Evolutionary conservation across 2,113 vertebrate genomes (phyloP).

Genomic region (Oreocharis arfaki): DNA sequence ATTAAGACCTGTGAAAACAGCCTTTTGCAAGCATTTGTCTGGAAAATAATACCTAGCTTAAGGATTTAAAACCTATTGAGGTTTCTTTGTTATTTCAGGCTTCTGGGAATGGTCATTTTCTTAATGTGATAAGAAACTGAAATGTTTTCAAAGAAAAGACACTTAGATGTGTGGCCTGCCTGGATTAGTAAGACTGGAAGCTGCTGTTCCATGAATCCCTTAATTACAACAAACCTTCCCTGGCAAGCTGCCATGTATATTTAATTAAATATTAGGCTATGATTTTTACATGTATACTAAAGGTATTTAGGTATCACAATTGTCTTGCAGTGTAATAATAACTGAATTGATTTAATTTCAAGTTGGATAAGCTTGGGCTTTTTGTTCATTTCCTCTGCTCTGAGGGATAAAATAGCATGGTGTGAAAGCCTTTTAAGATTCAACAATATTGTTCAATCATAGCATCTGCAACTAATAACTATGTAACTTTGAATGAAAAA

Average conservation of each 20-base stretch:
- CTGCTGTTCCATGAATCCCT: background rate
- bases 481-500: slow-evolving; percentile 14
- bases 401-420: background rate
- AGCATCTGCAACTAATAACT: slow-evolving; percentile 54
- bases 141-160: slow-evolving; percentile 54
- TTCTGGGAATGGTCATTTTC: slow-evolving; percentile 54
- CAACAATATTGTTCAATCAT: background rate
- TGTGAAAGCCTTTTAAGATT: slow-evolving; percentile 43
- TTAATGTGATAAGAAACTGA: slow-evolving; percentile 53
- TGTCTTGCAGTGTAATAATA: background rate
- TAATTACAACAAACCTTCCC: background rate
- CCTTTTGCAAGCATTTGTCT: slow-evolving; percentile 15
- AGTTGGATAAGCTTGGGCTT: background rate
- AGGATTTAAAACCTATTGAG: background rate
- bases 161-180: background rate
- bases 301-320: background rate
- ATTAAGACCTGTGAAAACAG: slow-evolving; percentile 14
- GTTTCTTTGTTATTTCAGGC: slow-evolving; percentile 57
- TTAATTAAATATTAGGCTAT: background rate
- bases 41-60: slow-evolving; percentile 67
- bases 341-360: background rate
- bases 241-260: background rate
- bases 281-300: background rate
- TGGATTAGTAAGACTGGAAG: slow-evolving; percentile 14
- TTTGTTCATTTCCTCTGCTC: slow-evolving; percentile 11